Percentiles rank a stretch among this genome's conserved stretches.
These are phyloP conservation scores for Caenorhabditis briggsae DNA, from an alignment of 1,140 invertebrate species.

Conservation along the genomic window DNA sequence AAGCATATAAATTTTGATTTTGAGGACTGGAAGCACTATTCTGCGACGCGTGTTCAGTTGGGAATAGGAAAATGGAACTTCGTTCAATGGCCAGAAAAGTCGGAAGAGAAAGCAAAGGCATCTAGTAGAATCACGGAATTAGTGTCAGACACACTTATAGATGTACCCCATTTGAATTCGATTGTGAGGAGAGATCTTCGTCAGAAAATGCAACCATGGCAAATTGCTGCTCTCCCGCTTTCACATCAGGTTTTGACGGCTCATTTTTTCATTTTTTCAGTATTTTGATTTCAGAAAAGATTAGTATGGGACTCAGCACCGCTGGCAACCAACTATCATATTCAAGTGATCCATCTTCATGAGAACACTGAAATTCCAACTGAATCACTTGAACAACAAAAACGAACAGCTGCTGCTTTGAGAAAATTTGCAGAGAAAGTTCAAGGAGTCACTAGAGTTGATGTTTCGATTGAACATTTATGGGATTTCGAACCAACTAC, in stretches of 20 bases:
- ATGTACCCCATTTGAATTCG: slow-evolving; percentile 62
- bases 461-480: slow-evolving; percentile 60
- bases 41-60: slow-evolving; percentile 61
- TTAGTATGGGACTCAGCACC: slow-evolving; percentile 66
- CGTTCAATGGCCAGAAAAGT: slow-evolving; percentile 35
- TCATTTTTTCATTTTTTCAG: background rate
- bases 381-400: slow-evolving; percentile 9
- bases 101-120: background rate
- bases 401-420: slow-evolving; percentile 2
- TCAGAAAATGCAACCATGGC: slow-evolving; percentile 62
- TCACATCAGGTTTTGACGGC: slow-evolving; percentile 61
- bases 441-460: slow-evolving; percentile 17
- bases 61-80: slow-evolving; percentile 43
- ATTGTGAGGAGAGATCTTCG: slow-evolving; percentile 64
- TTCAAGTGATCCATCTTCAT: slow-evolving; percentile 65
- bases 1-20: background rate
- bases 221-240: slow-evolving; percentile 63
- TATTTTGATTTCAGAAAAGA: slow-evolving; percentile 57
- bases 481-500: slow-evolving; percentile 63
- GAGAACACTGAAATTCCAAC: slow-evolving; percentile 31
- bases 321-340: slow-evolving; percentile 54
- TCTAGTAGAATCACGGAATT: background rate
- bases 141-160: slow-evolving; percentile 62
- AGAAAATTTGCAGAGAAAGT: slow-evolving; percentile 60
- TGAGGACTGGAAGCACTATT: slow-evolving; percentile 63